These are phyloP conservation scores for Tuta absoluta DNA, from an alignment of 2,888 invertebrate species.

Conservation along the genomic window DNA sequence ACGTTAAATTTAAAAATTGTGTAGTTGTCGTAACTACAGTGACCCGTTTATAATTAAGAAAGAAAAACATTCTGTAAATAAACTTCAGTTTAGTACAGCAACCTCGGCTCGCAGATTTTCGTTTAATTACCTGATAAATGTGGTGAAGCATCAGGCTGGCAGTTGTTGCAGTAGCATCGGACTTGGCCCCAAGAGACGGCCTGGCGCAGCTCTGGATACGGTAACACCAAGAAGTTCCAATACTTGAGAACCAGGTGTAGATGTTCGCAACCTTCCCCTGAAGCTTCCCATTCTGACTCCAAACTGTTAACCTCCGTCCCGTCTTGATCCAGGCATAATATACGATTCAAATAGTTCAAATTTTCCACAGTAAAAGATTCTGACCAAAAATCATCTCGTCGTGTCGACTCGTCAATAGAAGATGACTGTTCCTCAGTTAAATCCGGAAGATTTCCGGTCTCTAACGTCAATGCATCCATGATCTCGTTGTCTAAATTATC, in stretches of 20 bases:
- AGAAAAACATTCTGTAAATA: no score
- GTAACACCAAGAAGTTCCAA: slow-evolving; percentile 62
- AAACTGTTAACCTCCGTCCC: slow-evolving; percentile 51
- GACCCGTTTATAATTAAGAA: no score
- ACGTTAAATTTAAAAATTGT: no score
- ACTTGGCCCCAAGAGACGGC: slow-evolving; percentile 69
- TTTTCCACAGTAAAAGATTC: slow-evolving; percentile 59
- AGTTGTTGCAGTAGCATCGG: slow-evolving; percentile 61
- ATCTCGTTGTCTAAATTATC: slow-evolving; percentile 68
- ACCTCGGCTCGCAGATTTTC: no score
- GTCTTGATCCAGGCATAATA: slow-evolving; percentile 58
- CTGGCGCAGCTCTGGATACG: slow-evolving; percentile 62
- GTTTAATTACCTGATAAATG: slow-evolving; percentile 55
- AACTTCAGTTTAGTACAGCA: no score
- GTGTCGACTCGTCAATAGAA: slow-evolving; percentile 66
- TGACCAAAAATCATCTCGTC: slow-evolving; percentile 60
- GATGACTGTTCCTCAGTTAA: slow-evolving; percentile 68
- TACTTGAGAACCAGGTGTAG: slow-evolving; percentile 66
- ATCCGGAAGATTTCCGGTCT: slow-evolving; percentile 67
- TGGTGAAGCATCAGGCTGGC: slow-evolving; percentile 57
- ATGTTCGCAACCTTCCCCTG: slow-evolving; percentile 64
- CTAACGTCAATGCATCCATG: slow-evolving; percentile 64
- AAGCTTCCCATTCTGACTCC: slow-evolving; percentile 62
- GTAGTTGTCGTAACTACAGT: no score
- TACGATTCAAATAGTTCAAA: slow-evolving; percentile 59